Evolutionary conservation across 2,888 invertebrate species (phyloP).

Genomic region (Sesia apiformis): DNA sequence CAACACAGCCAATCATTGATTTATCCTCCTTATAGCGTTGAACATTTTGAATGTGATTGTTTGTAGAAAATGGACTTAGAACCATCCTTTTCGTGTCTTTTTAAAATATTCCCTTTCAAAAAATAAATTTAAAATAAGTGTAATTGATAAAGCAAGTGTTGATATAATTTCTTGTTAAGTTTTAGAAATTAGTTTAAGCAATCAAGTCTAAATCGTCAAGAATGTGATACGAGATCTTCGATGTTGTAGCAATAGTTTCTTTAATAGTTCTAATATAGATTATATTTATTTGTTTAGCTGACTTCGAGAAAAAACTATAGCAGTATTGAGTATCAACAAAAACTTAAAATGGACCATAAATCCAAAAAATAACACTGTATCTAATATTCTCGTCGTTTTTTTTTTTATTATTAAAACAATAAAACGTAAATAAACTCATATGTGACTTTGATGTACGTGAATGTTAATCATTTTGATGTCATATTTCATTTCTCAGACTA

Average conservation of each 20-base stretch:
- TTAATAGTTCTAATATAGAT: constrained; percentile 8
- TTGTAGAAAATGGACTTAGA: no score
- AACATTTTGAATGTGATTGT: no score
- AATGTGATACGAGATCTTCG: constrained; percentile 38
- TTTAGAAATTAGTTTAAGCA: constrained; percentile 6
- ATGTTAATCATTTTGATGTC: constrained; percentile 30
- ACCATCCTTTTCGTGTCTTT: not conserved
- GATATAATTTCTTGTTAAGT: constrained; percentile 9
- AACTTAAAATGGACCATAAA: constrained; percentile 7
- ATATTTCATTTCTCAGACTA: constrained; percentile 11
- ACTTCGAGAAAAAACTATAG: not conserved
- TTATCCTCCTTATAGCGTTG: no score
- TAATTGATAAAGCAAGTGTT: not conserved
- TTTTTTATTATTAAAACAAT: constrained; percentile 12
- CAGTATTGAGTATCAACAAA: constrained; percentile 2
- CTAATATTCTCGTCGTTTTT: constrained; percentile 3
- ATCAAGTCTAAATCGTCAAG: constrained; percentile 25
- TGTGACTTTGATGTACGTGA: constrained; percentile 38
- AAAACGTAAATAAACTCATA: constrained; percentile 26
- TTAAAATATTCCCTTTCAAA: not conserved
- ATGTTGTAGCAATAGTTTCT: constrained; percentile 22
- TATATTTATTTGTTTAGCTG: not conserved
- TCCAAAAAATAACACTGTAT: constrained; percentile 3
- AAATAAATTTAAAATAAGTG: not conserved
- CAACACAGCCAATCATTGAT: no score